Evolutionary conservation across 2,888 invertebrate species (phyloP).

Genomic region (Drosophila algonquin): DNA sequence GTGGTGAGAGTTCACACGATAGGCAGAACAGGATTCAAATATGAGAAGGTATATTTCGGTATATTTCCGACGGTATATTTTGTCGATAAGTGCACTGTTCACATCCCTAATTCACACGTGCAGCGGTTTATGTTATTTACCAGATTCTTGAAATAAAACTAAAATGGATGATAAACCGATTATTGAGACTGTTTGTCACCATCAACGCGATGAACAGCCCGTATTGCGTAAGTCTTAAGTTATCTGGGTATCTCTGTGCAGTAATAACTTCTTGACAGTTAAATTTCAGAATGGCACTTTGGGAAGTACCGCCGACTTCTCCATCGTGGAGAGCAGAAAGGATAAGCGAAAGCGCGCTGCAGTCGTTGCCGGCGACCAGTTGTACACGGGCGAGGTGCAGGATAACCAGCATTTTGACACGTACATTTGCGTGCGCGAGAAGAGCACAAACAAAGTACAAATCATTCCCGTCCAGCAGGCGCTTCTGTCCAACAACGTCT

Average conservation of each 20-base stretch:
- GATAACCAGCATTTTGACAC: constrained; percentile 66
- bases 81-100: neutral
- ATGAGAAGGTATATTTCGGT: too few relatives aligned
- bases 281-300: constrained; percentile 82
- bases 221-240: constrained; percentile 68
- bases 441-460: constrained; percentile 78
- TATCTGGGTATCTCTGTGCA: neutral
- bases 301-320: constrained; percentile 56
- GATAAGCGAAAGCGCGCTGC: constrained; percentile 57
- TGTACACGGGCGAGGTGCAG: constrained; percentile 72
- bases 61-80: neutral
- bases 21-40: too few relatives aligned
- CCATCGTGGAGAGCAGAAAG: constrained; percentile 42
- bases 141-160: neutral
- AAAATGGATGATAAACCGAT: constrained; percentile 72
- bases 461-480: constrained; percentile 79
- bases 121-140: constrained; percentile 13
- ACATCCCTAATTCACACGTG: constrained; percentile 59
- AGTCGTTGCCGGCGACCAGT: constrained; percentile 65
- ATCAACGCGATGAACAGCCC: constrained; percentile 48
- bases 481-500: constrained; percentile 75
- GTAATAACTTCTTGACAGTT: constrained; percentile 56
- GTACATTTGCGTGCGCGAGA: constrained; percentile 80
- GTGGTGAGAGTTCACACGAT: too few relatives aligned
- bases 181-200: constrained; percentile 60